Evolutionary conservation across 1,140 invertebrate genomes (phyloP), one percentile per base, ranked within the genome.

Genomic region (Pararge aegeria): DNA sequence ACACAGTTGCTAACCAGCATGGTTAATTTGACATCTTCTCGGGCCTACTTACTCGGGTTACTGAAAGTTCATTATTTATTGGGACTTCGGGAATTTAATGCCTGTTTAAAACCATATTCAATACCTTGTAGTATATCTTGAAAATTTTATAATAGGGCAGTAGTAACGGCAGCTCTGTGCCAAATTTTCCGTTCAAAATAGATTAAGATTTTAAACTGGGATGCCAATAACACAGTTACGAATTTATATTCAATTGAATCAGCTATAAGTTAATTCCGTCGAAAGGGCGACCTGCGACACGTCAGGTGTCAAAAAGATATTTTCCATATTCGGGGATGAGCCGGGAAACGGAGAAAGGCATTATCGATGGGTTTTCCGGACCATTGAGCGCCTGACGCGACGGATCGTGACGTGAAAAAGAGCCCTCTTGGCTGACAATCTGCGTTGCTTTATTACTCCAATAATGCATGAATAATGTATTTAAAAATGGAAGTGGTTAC

Each of bases 361-460:
- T 67, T 68, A 66, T 73, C 62, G 70, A 44, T 48, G 65, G 65
- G 44, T 74, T 74, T 68, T 74, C 63, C 71, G 64, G 52, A 55
- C 61, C 71, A 74, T 74, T 70, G 68, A 66, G 49, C 55, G 53
- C 55, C 64, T 61, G 71, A 74, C 68, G 58, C 64, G 55, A 37
- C 44, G 60, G 50, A 61, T 67, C 69, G 59, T 71, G 66, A 65
- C 66, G 66, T 63, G 68, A 66, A 64, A 66, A 66, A 70, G 53
- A 64, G 50, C 62, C 65, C 61, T 53, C 58, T 61, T 61, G n/a
- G 55, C 62, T 70, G 68, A 66, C 61, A 65, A 55, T 62, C 52
- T 63, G 50, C 59, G 49, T 54, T 50, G 44, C 63, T 68, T 70
- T 75, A 71, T 69, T 75, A 68, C 61, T 63, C 55, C 44, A 70